phyloP scores from a whole-genome alignment of 2,888 invertebrate genomes.

The Polia nebulosa region DNA sequence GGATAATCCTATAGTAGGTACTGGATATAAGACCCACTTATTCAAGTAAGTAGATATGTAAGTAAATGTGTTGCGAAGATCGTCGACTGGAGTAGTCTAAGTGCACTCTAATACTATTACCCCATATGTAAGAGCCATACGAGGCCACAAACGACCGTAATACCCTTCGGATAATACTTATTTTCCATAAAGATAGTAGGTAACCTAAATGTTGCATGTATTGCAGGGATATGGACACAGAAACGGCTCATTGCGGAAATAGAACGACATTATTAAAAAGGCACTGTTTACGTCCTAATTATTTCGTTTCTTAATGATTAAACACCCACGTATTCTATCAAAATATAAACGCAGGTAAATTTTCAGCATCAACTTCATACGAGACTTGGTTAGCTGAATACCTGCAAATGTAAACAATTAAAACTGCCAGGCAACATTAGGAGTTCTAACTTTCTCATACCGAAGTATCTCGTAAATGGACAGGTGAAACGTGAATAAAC shows the following conservation, averaged over 20 bases:
- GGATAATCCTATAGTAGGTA: constrained; percentile 46
- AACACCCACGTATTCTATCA: not conserved
- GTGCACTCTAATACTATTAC: constrained; percentile 52
- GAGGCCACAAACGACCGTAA: constrained; percentile 37
- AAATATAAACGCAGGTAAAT: not conserved
- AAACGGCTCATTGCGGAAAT: not conserved
- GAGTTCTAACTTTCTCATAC: constrained; percentile 35
- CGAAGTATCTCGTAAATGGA: constrained; percentile 38
- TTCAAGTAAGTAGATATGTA: constrained; percentile 13
- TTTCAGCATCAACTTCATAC: not conserved
- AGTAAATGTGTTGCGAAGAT: constrained; percentile 19
- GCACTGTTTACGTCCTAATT: too few species aligned
- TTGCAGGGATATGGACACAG: not conserved
- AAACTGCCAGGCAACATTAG: constrained; percentile 19
- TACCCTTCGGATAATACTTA: constrained; percentile 34
- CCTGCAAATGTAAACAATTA: constrained; percentile 17
- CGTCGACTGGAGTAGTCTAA: constrained; percentile 37
- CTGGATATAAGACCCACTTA: constrained; percentile 6
- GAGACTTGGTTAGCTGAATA: constrained; percentile 1
- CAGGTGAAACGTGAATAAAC: constrained; percentile 44
- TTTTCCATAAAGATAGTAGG: constrained; percentile 13
- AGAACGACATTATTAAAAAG: not conserved
- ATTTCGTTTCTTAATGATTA: too few species aligned
- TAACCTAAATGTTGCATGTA: constrained; percentile 23
- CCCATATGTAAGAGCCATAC: constrained; percentile 25